Base-by-base conservation (phyloP, 2,888 invertebrate species). In the Mechanitis messenoides region DNA sequence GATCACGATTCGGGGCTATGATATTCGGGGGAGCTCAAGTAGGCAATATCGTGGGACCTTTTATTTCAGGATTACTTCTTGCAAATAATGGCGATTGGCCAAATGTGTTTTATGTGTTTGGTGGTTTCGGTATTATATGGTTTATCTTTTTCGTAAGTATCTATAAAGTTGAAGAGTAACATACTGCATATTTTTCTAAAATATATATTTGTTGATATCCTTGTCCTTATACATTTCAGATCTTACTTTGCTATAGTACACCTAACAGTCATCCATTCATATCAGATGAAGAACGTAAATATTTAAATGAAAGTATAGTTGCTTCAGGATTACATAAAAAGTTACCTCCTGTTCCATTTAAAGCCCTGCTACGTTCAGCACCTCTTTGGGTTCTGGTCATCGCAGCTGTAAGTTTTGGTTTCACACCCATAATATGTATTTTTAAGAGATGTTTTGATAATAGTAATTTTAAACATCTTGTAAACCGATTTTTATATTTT, bases 381-480 rank as follows among this genome's bases (percentile, higher is more conserved):
- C 93, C 94, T 0, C 79, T 95, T 65, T 93, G 94, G 91, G 94
- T 94, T 0, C 79, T 95, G n/a, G 89, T 95, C 6, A 83, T 91
- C 33, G 95, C 94, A 56, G 94, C 94, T 69, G 90, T 90, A 76
- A 91, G 91, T 83, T 61, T 61, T n/a, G 53, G 11, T 53, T 20
- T 5, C 35, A 35, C 7, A 7, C 9, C 9, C 42, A 9, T 42
- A 20, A 20, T 20, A 20, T 20, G 20, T 20, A 20, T 20, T 20
- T 20, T 20, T 20, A 20, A 20, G 20, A 20, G 20, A 20, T 20
- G 20, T 20, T 20, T 20, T 20, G 20, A 20, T 20, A 20, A 20
- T 1, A 20, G 20, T 20, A 20, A 20, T 20, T 20, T 20, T 20
- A 20, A 20, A 20, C 20, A 20, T 20, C 20, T 20, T 20, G 20